phyloP scores from a whole-genome alignment of 2,797 vertebrate genomes.

The Darevskia mixta region DNA sequence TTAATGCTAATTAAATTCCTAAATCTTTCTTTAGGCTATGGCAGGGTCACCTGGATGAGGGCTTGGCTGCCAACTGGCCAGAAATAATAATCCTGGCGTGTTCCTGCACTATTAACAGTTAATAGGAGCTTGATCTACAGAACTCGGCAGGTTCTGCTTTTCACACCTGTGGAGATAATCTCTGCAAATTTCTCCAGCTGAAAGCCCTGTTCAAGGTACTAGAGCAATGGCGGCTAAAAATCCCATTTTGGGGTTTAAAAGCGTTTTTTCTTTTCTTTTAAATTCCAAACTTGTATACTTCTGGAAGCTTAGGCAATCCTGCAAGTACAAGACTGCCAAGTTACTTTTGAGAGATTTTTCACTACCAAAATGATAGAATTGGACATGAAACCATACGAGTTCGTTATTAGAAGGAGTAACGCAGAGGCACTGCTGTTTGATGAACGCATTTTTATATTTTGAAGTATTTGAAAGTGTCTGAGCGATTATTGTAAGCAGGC shows the following conservation, averaged over 20 bases:
- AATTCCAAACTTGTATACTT: background rate
- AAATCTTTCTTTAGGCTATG: background rate
- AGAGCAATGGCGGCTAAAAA: background rate
- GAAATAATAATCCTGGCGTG: background rate
- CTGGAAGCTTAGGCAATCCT: background rate
- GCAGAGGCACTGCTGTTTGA: no score
- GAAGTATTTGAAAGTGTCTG: no score
- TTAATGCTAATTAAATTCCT: background rate
- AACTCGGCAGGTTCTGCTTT: background rate
- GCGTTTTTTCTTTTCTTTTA: background rate
- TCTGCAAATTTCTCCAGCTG: background rate
- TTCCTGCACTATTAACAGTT: constrained; percentile 1
- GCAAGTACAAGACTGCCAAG: background rate
- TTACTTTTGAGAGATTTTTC: no score
- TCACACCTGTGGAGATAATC: background rate
- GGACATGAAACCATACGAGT: no score
- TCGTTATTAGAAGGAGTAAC: no score
- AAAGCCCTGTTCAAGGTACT: background rate
- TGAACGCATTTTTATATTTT: no score
- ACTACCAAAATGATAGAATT: no score
- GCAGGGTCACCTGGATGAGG: background rate
- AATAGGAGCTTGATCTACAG: background rate
- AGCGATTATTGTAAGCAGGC: no score
- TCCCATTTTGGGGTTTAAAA: background rate
- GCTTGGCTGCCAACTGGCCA: background rate